phyloP scores from a whole-genome alignment of 2,888 invertebrate genomes.

The Chymomyza procnemis region DNA sequence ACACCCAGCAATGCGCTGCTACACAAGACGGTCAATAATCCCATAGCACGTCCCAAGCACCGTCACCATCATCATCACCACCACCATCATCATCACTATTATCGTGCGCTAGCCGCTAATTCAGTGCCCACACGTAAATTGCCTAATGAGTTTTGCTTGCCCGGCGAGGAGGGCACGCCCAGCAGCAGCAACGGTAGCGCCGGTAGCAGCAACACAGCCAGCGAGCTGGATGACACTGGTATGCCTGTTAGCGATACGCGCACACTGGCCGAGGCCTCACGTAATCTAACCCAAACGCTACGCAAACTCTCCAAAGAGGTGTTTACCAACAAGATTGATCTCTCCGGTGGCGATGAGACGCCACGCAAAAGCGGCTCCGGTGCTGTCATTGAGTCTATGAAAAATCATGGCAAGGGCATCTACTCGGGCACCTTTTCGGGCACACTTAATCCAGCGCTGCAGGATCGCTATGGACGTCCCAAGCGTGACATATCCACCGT shows the following conservation, averaged over 20 bases:
- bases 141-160: slow-evolving; percentile 43
- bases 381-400: slow-evolving; percentile 94
- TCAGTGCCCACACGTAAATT: slow-evolving; percentile 14
- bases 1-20: slow-evolving; percentile 33
- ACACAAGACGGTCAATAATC: slow-evolving; percentile 77
- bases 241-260: slow-evolving; percentile 81
- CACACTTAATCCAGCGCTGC: slow-evolving; percentile 93
- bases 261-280: slow-evolving; percentile 92
- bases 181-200: slow-evolving; percentile 19
- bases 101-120: slow-evolving; percentile 33
- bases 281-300: slow-evolving; percentile 93
- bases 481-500: slow-evolving; percentile 96
- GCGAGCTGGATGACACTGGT: slow-evolving; percentile 76
- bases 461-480: slow-evolving; percentile 93
- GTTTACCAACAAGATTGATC: slow-evolving; percentile 83
- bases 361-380: slow-evolving; percentile 81
- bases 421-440: slow-evolving; percentile 98
- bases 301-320: slow-evolving; percentile 94
- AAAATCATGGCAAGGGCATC: slow-evolving; percentile 95
- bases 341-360: slow-evolving; percentile 79
- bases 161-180: slow-evolving; percentile 17
- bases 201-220: slow-evolving; percentile 10
- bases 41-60: slow-evolving; percentile 74
- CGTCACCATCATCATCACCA: slow-evolving; percentile 76
- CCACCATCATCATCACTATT: slow-evolving; percentile 76